A percentile compares a stretch with the other conserved stretches of the same genome.
phyloP scores from a whole-genome alignment of 2,888 invertebrate species.

The Hydroisotoma schaefferi region DNA sequence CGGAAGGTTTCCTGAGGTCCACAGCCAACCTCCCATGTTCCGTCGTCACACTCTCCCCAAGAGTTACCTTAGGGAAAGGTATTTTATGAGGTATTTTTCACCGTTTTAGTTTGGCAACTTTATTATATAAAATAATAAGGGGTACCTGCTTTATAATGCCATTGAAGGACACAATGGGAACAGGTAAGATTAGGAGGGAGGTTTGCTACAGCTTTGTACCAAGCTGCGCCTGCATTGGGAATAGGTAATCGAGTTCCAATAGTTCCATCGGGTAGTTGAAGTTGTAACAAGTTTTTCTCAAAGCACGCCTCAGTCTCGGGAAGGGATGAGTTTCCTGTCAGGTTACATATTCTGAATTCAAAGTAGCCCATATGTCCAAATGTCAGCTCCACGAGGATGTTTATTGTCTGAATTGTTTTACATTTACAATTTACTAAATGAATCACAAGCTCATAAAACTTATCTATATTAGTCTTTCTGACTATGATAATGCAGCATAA shows the following conservation, averaged over 20 bases:
- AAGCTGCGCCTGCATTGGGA: constrained; percentile 19
- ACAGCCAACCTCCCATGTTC: constrained; percentile 20
- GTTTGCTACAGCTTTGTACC: constrained; percentile 20
- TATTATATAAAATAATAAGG: background rate
- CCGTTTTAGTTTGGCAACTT: background rate
- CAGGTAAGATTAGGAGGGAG: constrained; percentile 33
- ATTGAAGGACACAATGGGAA: constrained; percentile 37
- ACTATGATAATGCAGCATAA: too few species aligned
- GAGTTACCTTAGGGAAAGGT: constrained; percentile 19
- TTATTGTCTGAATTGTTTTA: constrained; percentile 1
- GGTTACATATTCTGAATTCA: constrained; percentile 32
- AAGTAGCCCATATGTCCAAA: constrained; percentile 30
- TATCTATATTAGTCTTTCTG: too few species aligned
- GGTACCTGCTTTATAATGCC: constrained; percentile 39
- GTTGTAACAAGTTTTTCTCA: constrained; percentile 29
- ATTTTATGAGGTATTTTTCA: background rate
- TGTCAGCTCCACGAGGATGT: constrained; percentile 29
- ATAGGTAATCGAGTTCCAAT: constrained; percentile 24
- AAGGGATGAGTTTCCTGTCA: constrained; percentile 6
- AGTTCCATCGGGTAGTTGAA: constrained; percentile 20
- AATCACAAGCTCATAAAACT: too few species aligned
- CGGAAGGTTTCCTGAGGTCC: constrained; percentile 35
- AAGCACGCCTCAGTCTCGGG: constrained; percentile 30
- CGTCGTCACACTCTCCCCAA: constrained; percentile 31
- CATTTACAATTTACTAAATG: background rate